Conservation (phyloP, 2,888 invertebrate genomes). For the Eupithecia tripunctaria region DNA sequence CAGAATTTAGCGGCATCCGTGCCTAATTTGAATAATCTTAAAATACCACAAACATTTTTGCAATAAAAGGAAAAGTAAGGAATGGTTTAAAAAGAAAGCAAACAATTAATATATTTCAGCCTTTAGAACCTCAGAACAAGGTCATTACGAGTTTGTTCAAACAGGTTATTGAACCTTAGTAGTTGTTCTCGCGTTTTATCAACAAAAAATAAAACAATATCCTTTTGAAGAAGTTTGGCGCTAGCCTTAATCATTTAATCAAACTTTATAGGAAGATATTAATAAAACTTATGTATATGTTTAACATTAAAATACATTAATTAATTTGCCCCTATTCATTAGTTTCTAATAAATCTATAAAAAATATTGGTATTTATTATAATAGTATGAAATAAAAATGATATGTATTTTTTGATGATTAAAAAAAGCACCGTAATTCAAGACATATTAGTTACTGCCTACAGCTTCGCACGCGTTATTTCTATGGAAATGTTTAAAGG, state of each 20-base stretch:
- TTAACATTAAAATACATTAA: too few species aligned
- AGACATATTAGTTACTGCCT: neutral
- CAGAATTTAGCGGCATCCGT: constrained; percentile 8
- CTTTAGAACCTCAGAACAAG: constrained; percentile 54
- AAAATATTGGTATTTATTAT: neutral
- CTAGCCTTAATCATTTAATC: neutral
- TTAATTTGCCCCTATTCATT: neutral
- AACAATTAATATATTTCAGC: constrained; percentile 50
- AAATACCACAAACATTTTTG: constrained; percentile 42
- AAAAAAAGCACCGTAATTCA: neutral
- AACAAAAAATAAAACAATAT: neutral
- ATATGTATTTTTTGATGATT: neutral
- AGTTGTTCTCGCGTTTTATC: neutral
- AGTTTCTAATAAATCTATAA: neutral
- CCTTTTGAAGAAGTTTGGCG: neutral
- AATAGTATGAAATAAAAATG: neutral
- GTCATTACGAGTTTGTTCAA: constrained; percentile 46
- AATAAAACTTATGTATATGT: neutral
- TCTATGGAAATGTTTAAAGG: too few species aligned
- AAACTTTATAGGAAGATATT: neutral
- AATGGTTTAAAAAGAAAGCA: constrained; percentile 47
- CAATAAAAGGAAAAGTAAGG: constrained; percentile 54
- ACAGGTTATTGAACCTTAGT: constrained; percentile 55
- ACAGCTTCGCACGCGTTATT: too few species aligned
- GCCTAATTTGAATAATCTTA: constrained; percentile 37